These are phyloP conservation scores for Psephotus haematonotus DNA, from an alignment of 2,113 vertebrate genomes.

Conservation along the genomic window DNA sequence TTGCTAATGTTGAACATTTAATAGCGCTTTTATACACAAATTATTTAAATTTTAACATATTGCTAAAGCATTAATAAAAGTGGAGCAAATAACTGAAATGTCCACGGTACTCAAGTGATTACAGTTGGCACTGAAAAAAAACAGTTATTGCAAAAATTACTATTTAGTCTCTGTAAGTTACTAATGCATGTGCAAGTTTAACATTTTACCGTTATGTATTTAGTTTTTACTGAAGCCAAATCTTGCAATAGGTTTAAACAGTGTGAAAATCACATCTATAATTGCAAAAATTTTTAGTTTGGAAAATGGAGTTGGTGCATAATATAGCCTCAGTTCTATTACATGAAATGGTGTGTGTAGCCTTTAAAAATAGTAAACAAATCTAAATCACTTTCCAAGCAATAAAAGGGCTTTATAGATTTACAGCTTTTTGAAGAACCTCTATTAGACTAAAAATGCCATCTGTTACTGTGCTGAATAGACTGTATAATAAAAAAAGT, in stretches of 20 bases:
- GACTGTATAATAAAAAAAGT: not conserved
- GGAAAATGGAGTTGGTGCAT: not conserved
- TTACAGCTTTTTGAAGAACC: not conserved
- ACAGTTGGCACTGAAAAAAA: not conserved
- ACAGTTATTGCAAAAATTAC: not conserved
- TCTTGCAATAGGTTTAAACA: not conserved
- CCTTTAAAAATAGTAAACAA: not conserved
- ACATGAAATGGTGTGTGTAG: not conserved
- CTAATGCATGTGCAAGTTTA: not conserved
- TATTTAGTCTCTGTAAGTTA: not conserved
- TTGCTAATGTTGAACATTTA: not conserved
- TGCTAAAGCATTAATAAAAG: not conserved
- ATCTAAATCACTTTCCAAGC: not conserved
- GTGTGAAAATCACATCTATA: not conserved
- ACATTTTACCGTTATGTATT: not conserved
- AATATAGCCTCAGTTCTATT: not conserved
- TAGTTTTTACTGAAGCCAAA: not conserved
- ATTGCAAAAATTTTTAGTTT: not conserved
- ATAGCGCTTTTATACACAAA: not conserved
- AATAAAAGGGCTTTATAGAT: not conserved
- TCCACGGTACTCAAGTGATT: not conserved
- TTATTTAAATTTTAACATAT: not conserved
- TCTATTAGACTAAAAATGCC: not conserved
- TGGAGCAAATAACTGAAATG: not conserved
- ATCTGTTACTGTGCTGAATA: not conserved